Evolutionary conservation across 2,888 invertebrate species (phyloP), one percentile per base, ranked within the genome.

Genomic region (Neoascia interrupta): DNA sequence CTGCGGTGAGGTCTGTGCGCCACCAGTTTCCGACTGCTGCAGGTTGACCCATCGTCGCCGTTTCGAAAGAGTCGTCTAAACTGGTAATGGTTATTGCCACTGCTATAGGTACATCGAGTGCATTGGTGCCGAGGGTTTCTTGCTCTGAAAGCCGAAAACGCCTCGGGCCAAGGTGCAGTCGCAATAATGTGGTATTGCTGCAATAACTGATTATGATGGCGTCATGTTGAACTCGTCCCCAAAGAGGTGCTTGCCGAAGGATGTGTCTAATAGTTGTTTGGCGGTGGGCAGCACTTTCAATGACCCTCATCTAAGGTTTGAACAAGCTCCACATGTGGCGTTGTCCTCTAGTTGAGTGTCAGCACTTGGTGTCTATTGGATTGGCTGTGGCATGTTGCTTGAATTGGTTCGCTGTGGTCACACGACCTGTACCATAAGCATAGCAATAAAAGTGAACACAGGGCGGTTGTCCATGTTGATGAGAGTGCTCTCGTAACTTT

Each of bases 171-270:
- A 54, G 41, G 41, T 79, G 76, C 58, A 79, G 60, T 66, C 72
- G 76, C 72, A 79, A 66, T 72, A 66, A 79, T 72, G 53, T 79
- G 72, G 53, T 54, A 66, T 72, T 79, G 70, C 72, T 53, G 66
- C 54, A 72, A 69, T 60, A 69, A 79, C 54, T 72, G 76, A 79
- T 79, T 79, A 79, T 79, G 72, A 79, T 66, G 49, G 69, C 23
- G 43, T 66, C 73, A 34, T 36, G 31, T 45, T 69, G 36, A n/a
- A n/a, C n/a, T n/a, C n/a, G n/a, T n/a, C n/a, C n/a, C n/a, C n/a
- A n/a, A n/a, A n/a, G n/a, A 43, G 63, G 56, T 18, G 49, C 15
- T 1, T 23, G 15, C 45, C n/a, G 23, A 5, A 45, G 49, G 41
- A 51, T 69, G 69, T 69, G 19, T 69, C 56, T 61, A 61, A 56